Base-by-base conservation (phyloP, 2,888 invertebrate species). In the Sturmia bella region DNA sequence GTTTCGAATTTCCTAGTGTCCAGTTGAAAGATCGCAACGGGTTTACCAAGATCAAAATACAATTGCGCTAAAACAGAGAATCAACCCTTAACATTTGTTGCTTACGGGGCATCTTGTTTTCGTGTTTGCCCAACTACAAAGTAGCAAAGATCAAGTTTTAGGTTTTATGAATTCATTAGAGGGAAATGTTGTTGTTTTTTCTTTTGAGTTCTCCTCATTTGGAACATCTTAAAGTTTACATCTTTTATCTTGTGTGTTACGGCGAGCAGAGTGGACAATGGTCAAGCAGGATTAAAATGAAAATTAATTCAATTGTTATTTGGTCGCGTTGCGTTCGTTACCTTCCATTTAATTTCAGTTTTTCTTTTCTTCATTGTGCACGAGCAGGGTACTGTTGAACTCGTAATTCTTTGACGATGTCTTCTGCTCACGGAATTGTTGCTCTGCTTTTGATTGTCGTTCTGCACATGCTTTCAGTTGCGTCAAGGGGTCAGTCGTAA, bases 261-360 rank as follows among this genome's bases (percentile, higher is more conserved):
- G 1, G 1, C 32, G 9, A 48, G 9, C n/a, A 21, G 27, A 57
- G 19, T 83, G 85, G 86, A 85, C 86, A 85, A 85, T 83, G 86
- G 86, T 85, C 86, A 86, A 84, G 84, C 83, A 56, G 61, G 75
- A 82, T 83, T 83, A 83, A 84, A 79, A 80, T 77, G 19, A 69
- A 83, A 85, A 80, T 85, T 84, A 85, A 85, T 85, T 83, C 84
- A 84, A 83, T 84, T 84, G 80, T 76, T 69, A 66, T 78, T 61
- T 54, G 70, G 48, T 7, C 9, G 21, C 15, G 19, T 21, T 0
- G 48, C 37, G 11, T 48, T 37, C 37, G 11, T 48, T 37, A 17
- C 48, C 27, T 19, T 68, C 61, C 21, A 52, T 63, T 11, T 2
- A n/a, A 9, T 74, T 45, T 56, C 39, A 5, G 37, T 15, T 54